Base-by-base conservation (phyloP, 2,888 invertebrate genomes). In the Eristalis tenax region DNA sequence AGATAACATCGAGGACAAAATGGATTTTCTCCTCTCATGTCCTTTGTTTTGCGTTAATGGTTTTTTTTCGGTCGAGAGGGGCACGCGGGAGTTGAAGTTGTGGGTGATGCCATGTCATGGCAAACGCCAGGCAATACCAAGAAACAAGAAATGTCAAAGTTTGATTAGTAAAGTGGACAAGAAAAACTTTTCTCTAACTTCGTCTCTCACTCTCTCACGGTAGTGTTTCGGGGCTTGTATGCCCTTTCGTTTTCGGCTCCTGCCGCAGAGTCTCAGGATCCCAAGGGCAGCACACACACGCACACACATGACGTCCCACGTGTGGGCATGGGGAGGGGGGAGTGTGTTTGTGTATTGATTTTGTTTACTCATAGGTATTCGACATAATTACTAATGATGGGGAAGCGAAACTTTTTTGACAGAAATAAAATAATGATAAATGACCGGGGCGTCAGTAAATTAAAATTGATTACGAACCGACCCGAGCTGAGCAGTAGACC, bases 381-480 rank as follows among this genome's bases (percentile, higher is more conserved):
- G 78, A 86, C 65, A 86, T 86, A 86, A 86, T 86, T 86, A 82
- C 81, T 82, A 86, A 82, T 86, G 85, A 86, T 82, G 85, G 85
- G 71, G 74, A 82, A 86, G 80, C 73, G 81, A 77, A 86, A 86
- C 78, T 86, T 86, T 85, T 74, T 86, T 86, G 85, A 86, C 85
- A 86, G 85, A 82, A 82, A 86, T 85, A 85, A 85, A 85, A 85
- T 86, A 86, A 86, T 86, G 85, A 86, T 86, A 86, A 86, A 86
- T 82, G 82, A 82, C 77, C 65, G 68, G 65, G 57, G 59, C 23
- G 23, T 56, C 69, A 82, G 77, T 86, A 86, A 86, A 86, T 86
- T 86, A 82, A 86, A 86, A 86, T 82, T 86, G 85, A 86, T 86
- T 86, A 74, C 81, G 63, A 68, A 18, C 70, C 57, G 59, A 50